A percentile compares a stretch with the other conserved stretches of the same genome.
Conservation (phyloP, 2,888 invertebrate species). For the Silvanus unidentatus region DNA sequence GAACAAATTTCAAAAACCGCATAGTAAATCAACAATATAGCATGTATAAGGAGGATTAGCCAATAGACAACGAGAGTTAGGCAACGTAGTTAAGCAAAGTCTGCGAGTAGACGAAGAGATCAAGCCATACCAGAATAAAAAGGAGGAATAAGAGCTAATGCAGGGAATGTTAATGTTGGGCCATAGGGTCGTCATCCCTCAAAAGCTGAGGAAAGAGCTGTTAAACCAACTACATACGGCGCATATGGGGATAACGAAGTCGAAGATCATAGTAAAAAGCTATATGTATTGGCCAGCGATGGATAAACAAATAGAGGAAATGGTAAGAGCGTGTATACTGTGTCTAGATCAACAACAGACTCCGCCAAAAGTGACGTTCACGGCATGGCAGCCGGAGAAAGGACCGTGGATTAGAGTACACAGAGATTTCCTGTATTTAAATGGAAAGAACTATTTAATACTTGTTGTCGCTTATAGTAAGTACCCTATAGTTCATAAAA, state of each 20-base stretch:
- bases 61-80: too few species aligned
- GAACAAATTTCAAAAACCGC: too few species aligned
- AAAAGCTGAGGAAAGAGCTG: conserved; percentile 13
- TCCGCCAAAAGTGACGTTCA: neutral
- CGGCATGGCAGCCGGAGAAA: neutral
- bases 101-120: neutral
- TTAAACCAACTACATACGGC: conserved; percentile 22
- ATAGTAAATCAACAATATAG: too few species aligned
- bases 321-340: neutral
- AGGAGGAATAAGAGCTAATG: neutral
- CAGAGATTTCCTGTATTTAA: conserved; percentile 1
- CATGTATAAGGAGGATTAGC: too few species aligned
- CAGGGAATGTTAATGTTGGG: neutral
- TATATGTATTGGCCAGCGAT: conserved; percentile 26
- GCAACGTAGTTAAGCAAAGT: too few species aligned
- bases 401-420: neutral
- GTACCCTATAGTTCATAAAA: neutral
- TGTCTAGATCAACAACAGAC: neutral
- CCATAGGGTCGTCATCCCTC: neutral
- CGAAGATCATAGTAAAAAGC: conserved; percentile 19
- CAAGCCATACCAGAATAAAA: neutral
- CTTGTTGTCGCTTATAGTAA: conserved; percentile 5
- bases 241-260: conserved; percentile 27
- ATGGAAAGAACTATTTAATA: conserved; percentile 4
- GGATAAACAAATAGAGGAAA: conserved; percentile 25